Evolutionary conservation across 2,888 invertebrate genomes (phyloP), one percentile per base, ranked within the genome.

Genomic region (Unio pictorum): DNA sequence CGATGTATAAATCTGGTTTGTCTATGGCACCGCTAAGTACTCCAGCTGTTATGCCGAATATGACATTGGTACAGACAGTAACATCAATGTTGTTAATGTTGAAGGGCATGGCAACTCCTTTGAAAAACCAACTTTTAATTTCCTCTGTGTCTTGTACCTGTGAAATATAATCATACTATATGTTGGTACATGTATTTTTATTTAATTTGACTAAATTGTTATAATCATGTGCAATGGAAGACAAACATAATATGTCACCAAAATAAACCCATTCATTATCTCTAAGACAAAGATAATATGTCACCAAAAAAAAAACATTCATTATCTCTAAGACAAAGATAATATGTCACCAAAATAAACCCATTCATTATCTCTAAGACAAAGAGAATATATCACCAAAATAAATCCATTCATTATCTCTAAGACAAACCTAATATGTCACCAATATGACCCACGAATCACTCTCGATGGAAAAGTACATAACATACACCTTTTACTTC

Each of bases 61-160:
- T 61, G 62, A 74, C 67, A 56, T 82, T 82, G 1, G 81, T 73
- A 17, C 74, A 69, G 0, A 82, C 82, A 0, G 82, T 80, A 11
- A 75, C 68, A 56, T 81, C 82, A 15, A 82, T 77, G 61, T 82
- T 82, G 68, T 82, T 82, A 7, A 82, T 72, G 62, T 73, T 75
- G 55, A 81, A 81, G 1, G 82, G 82, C 82, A 82, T 82, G 3
- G 64, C 70, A 2, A 81, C 80, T 11, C 82, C 82, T 66, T 78
- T 78, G 45, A 70, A 67, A 55, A 67, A 72, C 30, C 68, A 8
- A 18, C 26, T 54, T 20, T 59, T 65, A 3, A 76, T 78, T 68
- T 81, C 82, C 18, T 74, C 77, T 54, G 71, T 74, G 55, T 82
- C 73, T 66, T 82, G 82, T 2, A 80, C 55, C 82, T 79, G 64